phyloP scores from a whole-genome alignment of 1,140 invertebrate species.

The Proctacanthus coquilletti region DNA sequence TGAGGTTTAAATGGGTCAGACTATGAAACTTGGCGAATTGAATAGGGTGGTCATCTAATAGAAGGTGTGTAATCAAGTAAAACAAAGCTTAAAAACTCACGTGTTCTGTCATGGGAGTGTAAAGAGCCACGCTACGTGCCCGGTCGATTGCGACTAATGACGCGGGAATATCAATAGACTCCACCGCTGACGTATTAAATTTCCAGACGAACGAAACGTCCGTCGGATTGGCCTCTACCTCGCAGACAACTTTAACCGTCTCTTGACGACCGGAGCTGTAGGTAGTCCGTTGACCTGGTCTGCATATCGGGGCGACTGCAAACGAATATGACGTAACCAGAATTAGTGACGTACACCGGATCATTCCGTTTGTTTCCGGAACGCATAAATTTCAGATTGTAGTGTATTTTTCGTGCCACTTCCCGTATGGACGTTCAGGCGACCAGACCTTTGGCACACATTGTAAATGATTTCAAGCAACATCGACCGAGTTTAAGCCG shows the following conservation, averaged over 20 bases:
- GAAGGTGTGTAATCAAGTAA: no score
- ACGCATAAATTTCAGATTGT: no score
- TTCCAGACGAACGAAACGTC: constrained; percentile 57
- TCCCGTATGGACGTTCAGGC: no score
- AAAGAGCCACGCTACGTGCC: constrained; percentile 44
- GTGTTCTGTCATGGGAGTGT: constrained; percentile 50
- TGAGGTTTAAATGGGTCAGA: not conserved
- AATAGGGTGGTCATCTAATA: no score
- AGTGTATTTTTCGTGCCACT: no score
- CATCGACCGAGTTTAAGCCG: no score
- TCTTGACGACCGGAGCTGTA: constrained; percentile 68
- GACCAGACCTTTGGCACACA: no score
- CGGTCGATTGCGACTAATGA: constrained; percentile 40
- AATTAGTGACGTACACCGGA: no score
- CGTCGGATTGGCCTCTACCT: constrained; percentile 70
- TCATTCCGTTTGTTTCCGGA: no score
- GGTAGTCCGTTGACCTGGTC: constrained; percentile 43
- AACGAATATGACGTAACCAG: no score
- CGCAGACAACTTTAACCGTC: constrained; percentile 56
- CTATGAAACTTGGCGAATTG: not conserved
- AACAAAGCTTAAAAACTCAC: constrained; percentile 27
- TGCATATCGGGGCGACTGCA: constrained; percentile 55
- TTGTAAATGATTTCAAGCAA: no score
- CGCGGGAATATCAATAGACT: constrained; percentile 47
- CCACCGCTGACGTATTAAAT: constrained; percentile 56